Base-by-base conservation (phyloP, 2,113 vertebrate species). In the Laticauda laticaudata region DNA sequence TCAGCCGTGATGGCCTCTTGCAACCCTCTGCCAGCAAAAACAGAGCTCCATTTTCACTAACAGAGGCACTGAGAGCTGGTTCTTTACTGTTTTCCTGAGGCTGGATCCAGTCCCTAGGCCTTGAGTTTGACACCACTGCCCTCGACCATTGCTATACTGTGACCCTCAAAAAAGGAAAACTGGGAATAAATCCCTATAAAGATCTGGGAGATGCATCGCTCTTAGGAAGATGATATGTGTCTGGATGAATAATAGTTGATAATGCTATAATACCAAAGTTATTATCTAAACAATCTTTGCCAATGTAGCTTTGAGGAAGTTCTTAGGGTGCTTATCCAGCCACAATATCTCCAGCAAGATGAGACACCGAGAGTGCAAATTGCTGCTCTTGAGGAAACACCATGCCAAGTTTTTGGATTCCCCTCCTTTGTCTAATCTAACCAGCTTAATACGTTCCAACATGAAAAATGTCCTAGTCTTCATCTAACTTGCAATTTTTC, bases 301-400 rank as follows among this genome's bases (percentile, higher is more conserved):
- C 11, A 51, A 54, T 86, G 21, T 21, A 88, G 51, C 87, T 94
- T 93, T 95, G 94, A 93, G 87, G 94, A 90, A 86, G 23, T 85
- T 85, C 95, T 88, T 91, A 55, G 75, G 20, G 59, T 88, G 5
- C 92, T 92, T 93, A 92, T 90, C 88, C 93, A 0, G 0, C 91
- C 54, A 54, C 89, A 59, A 91, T 90, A 24, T 96, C 91, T 86
- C 92, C 64, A 92, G 89, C 21, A 90, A 94, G 92, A 39, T 45
- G 0, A 48, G 51, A 88, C 92, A 69, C n/a, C 90, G 87, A 93
- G 90, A 86, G 54, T 39, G 85, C 91, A 96, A 95, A 95, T 45
- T 96, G 96, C 96, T 96, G 93, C 75, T 96, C 90, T 92, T 95
- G 95, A 96, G 95, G 93, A 96, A 97, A 97, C 92, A 93, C 94